These are phyloP conservation scores for Apocrypta bakeri DNA, from an alignment of 1,140 invertebrate genomes.

Conservation along the genomic window DNA sequence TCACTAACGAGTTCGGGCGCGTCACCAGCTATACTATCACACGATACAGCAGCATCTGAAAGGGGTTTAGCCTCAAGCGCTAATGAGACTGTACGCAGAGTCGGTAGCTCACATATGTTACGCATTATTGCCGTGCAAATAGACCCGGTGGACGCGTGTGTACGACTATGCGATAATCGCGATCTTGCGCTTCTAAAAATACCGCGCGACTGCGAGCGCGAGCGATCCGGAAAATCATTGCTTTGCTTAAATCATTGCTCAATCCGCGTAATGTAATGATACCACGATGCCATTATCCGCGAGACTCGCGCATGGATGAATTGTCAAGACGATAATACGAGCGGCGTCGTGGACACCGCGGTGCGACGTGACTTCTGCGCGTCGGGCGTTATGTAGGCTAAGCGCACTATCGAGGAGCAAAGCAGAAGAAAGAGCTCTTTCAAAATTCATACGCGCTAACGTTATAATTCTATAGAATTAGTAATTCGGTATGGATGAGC, in stretches of 20 bases:
- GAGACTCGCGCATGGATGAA: no score
- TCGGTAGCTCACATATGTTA: neutral
- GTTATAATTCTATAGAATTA: neutral
- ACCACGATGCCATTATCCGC: neutral
- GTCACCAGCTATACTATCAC: no score
- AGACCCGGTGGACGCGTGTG: neutral
- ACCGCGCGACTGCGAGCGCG: neutral
- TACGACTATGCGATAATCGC: neutral
- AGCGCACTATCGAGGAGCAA: no score
- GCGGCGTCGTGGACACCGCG: no score
- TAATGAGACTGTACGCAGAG: neutral
- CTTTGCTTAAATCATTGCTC: neutral
- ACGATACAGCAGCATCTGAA: conserved; percentile 5
- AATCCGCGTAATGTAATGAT: neutral
- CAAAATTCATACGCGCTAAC: no score
- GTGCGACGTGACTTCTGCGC: no score
- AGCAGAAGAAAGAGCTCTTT: no score
- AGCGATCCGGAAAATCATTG: neutral
- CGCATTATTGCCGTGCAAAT: conserved; percentile 34
- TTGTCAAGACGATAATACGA: no score
- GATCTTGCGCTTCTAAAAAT: neutral
- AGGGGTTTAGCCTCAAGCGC: conserved; percentile 8
- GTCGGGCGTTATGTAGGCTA: no score
- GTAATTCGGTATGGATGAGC: no score
- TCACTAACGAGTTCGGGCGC: neutral